phyloP scores from a whole-genome alignment of 1,140 invertebrate species.

The Pectinophora gossypiella region DNA sequence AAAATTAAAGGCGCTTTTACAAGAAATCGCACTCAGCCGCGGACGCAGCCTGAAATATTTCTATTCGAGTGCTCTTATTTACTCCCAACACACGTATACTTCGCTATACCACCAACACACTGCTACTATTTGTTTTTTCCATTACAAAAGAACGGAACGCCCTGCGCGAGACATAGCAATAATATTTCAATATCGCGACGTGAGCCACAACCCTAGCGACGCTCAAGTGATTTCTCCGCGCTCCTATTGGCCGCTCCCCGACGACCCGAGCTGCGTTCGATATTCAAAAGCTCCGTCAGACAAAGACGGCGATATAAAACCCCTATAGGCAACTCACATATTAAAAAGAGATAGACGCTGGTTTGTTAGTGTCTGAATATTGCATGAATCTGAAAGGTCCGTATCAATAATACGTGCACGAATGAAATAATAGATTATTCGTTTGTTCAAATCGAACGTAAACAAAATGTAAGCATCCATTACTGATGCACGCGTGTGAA shows the following conservation, averaged over 20 bases:
- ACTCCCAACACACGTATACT: constrained; percentile 31
- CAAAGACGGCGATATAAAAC: constrained; percentile 20
- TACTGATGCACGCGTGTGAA: constrained; percentile 41
- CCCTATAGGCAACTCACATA: not conserved
- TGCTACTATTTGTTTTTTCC: constrained; percentile 64
- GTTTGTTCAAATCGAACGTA: constrained; percentile 72
- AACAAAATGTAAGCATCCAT: constrained; percentile 72
- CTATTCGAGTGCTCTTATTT: constrained; percentile 54
- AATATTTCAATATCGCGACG: constrained; percentile 63
- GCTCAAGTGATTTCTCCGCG: constrained; percentile 51
- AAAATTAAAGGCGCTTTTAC: constrained; percentile 56
- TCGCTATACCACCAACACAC: constrained; percentile 25
- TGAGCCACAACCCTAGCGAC: constrained; percentile 34
- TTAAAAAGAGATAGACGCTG: constrained; percentile 33
- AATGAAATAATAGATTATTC: constrained; percentile 76
- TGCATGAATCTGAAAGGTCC: constrained; percentile 54
- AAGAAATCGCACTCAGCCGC: constrained; percentile 65
- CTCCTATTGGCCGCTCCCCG: constrained; percentile 41
- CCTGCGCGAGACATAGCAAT: constrained; percentile 47
- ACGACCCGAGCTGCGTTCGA: constrained; percentile 26
- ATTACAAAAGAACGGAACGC: constrained; percentile 66
- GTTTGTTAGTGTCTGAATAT: constrained; percentile 46
- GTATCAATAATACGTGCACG: constrained; percentile 74
- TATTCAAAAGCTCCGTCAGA: constrained; percentile 30
- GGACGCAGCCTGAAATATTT: constrained; percentile 53